phyloP scores from a whole-genome alignment of 2,797 vertebrate species.

The Hylomyscus alleni region DNA sequence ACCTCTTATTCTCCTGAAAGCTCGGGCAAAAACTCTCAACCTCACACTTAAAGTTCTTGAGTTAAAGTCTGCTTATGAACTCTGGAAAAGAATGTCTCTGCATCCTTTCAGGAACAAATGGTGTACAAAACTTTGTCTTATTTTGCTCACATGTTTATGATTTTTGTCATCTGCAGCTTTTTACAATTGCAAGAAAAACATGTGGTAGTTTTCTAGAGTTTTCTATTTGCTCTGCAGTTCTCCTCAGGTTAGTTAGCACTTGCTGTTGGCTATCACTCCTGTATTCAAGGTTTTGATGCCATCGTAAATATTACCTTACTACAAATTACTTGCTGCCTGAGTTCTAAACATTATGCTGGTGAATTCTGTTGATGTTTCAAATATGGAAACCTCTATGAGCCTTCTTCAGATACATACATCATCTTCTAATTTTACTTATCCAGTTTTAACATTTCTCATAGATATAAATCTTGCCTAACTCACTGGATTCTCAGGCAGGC shows the following conservation, averaged over 20 bases:
- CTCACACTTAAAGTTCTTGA: not conserved
- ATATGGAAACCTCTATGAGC: not conserved
- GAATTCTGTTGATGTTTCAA: not conserved
- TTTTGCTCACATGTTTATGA: not conserved
- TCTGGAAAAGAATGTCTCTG: not conserved
- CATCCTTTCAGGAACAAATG: not conserved
- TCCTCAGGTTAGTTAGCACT: not conserved
- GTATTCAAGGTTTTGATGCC: not conserved
- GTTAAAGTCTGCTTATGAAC: not conserved
- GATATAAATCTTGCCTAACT: not conserved
- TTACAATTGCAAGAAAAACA: not conserved
- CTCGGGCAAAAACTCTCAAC: rapidly evolving
- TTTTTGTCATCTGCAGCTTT: not conserved
- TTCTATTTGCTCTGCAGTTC: not conserved
- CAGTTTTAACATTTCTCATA: not conserved
- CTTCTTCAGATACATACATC: not conserved
- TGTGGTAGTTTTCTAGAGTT: not conserved
- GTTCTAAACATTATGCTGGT: not conserved
- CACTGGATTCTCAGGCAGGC: not conserved
- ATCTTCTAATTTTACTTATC: not conserved
- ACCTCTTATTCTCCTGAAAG: not conserved
- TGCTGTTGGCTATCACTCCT: not conserved
- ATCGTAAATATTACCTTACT: not conserved
- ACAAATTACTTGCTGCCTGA: not conserved
- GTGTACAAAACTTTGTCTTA: not conserved